phyloP scores from a whole-genome alignment of 2,888 invertebrate species.

The Serripes groenlandicus region DNA sequence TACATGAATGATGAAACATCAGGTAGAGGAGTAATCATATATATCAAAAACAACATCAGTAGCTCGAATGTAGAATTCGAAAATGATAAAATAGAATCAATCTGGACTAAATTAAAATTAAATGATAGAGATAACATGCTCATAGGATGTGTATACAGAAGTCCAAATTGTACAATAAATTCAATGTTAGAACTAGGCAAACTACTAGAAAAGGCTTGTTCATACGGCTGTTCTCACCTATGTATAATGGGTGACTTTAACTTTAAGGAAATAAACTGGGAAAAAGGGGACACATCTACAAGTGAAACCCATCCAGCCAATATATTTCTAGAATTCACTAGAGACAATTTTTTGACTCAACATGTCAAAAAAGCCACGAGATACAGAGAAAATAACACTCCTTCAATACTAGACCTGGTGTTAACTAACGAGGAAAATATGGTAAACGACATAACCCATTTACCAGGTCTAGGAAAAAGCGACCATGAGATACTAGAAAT shows the following conservation, averaged over 20 bases:
- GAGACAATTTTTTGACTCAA: not conserved
- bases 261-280: not conserved
- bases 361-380: not conserved
- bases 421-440: too few relatives aligned
- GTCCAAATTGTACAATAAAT: not conserved
- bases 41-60: too few relatives aligned
- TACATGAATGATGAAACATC: not conserved
- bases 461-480: not conserved
- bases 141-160: not conserved
- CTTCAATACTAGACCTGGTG: constrained; percentile 7
- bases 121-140: not conserved
- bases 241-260: constrained; percentile 10
- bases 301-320: not conserved
- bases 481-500: not conserved
- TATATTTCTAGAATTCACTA: not conserved
- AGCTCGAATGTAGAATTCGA: too few relatives aligned
- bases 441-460: not conserved
- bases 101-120: too few relatives aligned
- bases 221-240: not conserved
- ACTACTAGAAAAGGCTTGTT: too few relatives aligned
- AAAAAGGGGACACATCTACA: too few relatives aligned
- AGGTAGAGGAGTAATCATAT: not conserved
- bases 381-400: constrained; percentile 3
- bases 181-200: not conserved
- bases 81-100: too few relatives aligned